Conservation (phyloP, 2,113 vertebrate genomes). For the Lasiurus borealis region DNA sequence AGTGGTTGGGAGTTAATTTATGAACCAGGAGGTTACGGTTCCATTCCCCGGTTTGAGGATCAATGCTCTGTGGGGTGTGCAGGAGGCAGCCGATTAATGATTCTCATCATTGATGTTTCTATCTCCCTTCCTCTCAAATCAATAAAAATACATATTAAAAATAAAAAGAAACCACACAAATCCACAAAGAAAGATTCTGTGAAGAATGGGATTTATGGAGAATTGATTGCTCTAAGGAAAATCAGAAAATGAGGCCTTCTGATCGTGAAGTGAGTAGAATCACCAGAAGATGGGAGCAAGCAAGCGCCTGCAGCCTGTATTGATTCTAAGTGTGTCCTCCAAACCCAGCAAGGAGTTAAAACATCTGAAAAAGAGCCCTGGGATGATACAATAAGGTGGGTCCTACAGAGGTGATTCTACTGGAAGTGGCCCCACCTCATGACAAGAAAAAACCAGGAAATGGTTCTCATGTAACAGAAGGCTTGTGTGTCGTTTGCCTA, state of each 20-base stretch:
- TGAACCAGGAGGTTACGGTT: too few relatives aligned
- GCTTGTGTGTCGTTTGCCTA: background rate
- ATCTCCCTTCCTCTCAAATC: too few relatives aligned
- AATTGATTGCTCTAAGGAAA: background rate
- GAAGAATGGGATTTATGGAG: background rate
- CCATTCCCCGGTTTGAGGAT: too few relatives aligned
- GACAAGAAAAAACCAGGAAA: too few relatives aligned
- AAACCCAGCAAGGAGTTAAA: background rate
- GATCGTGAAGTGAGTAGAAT: background rate
- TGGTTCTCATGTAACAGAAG: background rate
- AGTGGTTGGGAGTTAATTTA: too few relatives aligned
- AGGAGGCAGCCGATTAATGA: too few relatives aligned
- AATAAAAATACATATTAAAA: too few relatives aligned
- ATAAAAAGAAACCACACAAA: background rate
- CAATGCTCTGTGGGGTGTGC: too few relatives aligned
- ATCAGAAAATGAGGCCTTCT: background rate
- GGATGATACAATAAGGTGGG: background rate
- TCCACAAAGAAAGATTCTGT: background rate
- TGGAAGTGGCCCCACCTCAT: too few relatives aligned
- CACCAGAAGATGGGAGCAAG: background rate
- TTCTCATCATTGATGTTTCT: too few relatives aligned
- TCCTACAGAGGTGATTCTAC: too few relatives aligned
- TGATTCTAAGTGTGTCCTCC: background rate
- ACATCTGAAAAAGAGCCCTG: background rate
- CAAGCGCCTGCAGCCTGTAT: background rate